Percentiles rank a stretch among this genome's conserved stretches.
phyloP scores from a whole-genome alignment of 2,797 vertebrate genomes.

The Lycodopsis pacificus region DNA sequence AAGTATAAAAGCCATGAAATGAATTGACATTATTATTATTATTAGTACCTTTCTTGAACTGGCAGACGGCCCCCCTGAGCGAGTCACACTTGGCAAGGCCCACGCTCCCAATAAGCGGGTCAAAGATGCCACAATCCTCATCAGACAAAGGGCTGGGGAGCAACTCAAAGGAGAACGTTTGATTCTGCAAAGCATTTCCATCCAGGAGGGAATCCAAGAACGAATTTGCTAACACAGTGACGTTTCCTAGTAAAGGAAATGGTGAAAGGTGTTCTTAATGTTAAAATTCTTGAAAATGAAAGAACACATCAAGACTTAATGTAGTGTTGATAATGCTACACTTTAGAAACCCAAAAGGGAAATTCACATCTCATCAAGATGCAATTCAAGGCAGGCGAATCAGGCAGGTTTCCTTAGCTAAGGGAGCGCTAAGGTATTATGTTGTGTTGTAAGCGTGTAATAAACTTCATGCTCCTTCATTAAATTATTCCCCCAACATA shows the following conservation, averaged over 20 bases:
- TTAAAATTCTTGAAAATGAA: constrained; percentile 6
- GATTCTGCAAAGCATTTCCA: constrained; percentile 43
- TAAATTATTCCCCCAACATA: not conserved
- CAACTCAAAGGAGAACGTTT: constrained; percentile 57
- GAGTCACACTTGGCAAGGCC: constrained; percentile 64
- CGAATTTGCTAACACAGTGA: constrained; percentile 6
- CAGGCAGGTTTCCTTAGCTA: not conserved
- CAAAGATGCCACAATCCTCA: constrained; percentile 74
- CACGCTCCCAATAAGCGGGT: constrained; percentile 63
- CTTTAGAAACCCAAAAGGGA: not conserved
- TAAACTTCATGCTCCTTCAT: not conserved
- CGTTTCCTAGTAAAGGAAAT: constrained; percentile 55
- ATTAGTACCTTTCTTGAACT: constrained; percentile 79
- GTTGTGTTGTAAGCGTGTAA: not conserved
- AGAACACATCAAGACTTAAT: not conserved
- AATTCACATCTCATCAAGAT: not conserved
- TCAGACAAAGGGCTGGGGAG: constrained; percentile 18
- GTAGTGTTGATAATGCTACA: not conserved
- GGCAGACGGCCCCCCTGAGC: constrained; percentile 77
- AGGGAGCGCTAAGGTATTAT: not conserved
- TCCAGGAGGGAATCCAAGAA: constrained; percentile 33
- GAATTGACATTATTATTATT: not conserved
- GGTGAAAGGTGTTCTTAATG: not conserved
- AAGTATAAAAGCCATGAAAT: not conserved
- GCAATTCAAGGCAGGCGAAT: not conserved